Evolutionary conservation across 2,888 invertebrate genomes (phyloP), one percentile per base, ranked within the genome.

Genomic region (Hemaris fuciformis): DNA sequence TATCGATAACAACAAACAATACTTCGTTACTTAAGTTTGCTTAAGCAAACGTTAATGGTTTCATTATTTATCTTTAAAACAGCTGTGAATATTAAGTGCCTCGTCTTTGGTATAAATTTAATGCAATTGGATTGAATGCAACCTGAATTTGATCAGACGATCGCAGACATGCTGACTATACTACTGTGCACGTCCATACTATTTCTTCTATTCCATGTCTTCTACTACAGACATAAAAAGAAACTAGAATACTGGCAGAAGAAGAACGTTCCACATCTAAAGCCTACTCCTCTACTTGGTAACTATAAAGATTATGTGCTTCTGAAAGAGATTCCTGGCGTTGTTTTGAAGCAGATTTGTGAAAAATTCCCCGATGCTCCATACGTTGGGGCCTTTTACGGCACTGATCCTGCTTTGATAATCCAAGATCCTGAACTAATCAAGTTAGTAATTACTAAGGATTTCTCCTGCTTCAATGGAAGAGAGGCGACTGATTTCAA

Each of bases 341-440:
- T 72, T 0, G 46, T 78, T 0, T 59, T 73, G 0, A 71, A 78
- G 15, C 72, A 75, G 2, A 70, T 87, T 3, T 84, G 83, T 41
- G 57, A 70, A 20, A 62, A 74, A 34, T 84, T 81, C 20, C 73
- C 72, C 0, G 64, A 77, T 3, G 76, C 73, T 13, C 82, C 85
- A 0, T 79, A 81, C 41, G 67, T 88, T 0, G 88, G 88, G n/a
- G 77, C 80, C 0, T 87, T 70, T 57, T 84, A 72, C 31, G 85
- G 86, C 0, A 83, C 86, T 0, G 81, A 85, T 38, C 86, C 87
- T 0, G 78, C 76, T 0, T 77, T 84, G 1, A 67, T 87, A 2
- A 70, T 82, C 0, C 69, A 81, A 25, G 80, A 81, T 34, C 85
- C 83, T 0, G 80, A 81, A 7, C 60, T 85, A 4, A 62, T 87